Evolutionary conservation across 2,797 vertebrate species (phyloP).

Genomic region (Myoxocephalus aenaeus): DNA sequence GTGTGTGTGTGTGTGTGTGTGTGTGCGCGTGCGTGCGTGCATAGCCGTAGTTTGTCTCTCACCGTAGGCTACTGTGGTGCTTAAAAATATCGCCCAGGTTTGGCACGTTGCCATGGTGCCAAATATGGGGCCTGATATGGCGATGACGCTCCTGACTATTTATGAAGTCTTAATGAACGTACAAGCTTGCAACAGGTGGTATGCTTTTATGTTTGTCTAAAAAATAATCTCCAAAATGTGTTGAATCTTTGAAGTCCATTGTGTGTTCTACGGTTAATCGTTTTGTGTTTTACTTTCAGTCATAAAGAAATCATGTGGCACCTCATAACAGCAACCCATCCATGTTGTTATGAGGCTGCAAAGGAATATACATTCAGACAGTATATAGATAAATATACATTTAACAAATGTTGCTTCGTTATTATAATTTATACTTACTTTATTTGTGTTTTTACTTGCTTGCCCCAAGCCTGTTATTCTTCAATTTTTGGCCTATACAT

Average conservation of each 20-base stretch:
- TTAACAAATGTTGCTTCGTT: conserved; percentile 37
- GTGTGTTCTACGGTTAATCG: neutral
- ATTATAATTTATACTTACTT: conserved; percentile 60
- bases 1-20: neutral
- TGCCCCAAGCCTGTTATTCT: conserved; percentile 76
- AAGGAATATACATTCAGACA: conserved; percentile 33
- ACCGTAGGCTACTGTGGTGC: neutral
- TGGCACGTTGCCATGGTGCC: conserved; percentile 12
- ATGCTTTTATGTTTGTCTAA: neutral
- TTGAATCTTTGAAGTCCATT: neutral
- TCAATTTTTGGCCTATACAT: conserved; percentile 79
- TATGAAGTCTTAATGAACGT: conserved; percentile 25
- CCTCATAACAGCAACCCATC: conserved; percentile 6
- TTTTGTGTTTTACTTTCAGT: neutral
- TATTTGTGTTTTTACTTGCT: conserved; percentile 73
- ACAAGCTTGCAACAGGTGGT: neutral
- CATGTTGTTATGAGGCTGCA: conserved; percentile 25
- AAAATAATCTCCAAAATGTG: neutral
- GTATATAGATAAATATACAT: conserved; percentile 57
- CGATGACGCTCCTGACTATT: conserved; percentile 19
- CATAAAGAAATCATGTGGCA: neutral
- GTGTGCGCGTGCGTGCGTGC: neutral
- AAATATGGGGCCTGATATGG: neutral
- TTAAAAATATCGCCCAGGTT: conserved; percentile 22
- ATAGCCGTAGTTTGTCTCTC: neutral